Conservation (phyloP, 2,113 vertebrate species). For the Peromyscus polionotus region DNA sequence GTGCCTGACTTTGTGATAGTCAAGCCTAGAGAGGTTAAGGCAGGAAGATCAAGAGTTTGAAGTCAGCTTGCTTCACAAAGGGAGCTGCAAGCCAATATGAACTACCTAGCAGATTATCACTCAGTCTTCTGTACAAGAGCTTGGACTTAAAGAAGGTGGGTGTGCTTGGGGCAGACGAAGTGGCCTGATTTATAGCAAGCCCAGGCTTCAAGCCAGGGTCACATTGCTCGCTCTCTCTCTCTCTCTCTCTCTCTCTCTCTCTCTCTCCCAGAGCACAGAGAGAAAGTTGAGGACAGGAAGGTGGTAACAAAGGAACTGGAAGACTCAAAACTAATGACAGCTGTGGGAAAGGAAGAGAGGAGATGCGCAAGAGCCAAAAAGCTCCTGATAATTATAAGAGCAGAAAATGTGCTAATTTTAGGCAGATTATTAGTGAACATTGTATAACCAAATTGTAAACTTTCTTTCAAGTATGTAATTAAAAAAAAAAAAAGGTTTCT, state of each 20-base stretch:
- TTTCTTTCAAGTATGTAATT: conserved; percentile 69
- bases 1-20: background rate
- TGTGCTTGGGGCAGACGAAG: background rate
- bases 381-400: conserved; percentile 36
- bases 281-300: background rate
- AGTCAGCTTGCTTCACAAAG: background rate
- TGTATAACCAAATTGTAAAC: conserved; percentile 51
- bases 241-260: background rate
- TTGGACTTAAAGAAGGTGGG: background rate
- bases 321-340: conserved; percentile 29
- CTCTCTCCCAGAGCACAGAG: background rate
- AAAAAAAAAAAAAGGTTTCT: background rate
- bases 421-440: conserved; percentile 66
- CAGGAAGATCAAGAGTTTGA: background rate
- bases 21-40: background rate
- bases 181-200: background rate
- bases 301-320: background rate
- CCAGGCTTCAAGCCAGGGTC: background rate
- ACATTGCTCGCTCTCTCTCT: background rate
- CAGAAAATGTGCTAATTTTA: conserved; percentile 70
- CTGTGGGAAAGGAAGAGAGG: conserved; percentile 44
- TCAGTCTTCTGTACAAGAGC: background rate
- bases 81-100: background rate
- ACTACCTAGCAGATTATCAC: background rate
- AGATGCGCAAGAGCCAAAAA: background rate